Base-by-base conservation (phyloP, 2,888 invertebrate genomes). In the Dicyrtomina minuta region DNA sequence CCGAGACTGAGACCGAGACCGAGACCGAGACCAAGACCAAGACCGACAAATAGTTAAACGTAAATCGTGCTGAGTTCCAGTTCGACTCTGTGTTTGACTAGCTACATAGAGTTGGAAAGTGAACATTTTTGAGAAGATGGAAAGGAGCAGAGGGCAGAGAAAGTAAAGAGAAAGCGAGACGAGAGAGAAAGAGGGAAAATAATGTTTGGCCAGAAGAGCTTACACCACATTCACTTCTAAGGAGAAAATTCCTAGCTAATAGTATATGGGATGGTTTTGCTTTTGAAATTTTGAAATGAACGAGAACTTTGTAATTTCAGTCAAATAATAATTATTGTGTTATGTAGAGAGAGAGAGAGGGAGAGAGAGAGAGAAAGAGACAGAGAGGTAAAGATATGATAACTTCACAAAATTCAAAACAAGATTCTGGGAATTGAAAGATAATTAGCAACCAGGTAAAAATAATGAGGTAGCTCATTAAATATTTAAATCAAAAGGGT, bases 391-490 rank as follows among this genome's bases (percentile, higher is more conserved):
- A 3, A 33, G 33, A 33, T 33, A 33, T 33, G 33, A 33, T 33
- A 3, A 33, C 33, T 3, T 33, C 33, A 33, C 33, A 33, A 33
- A 33, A 33, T 33, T 33, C 33, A 33, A 33, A 33, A 33, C 33
- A 33, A 33, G 33, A 33, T 8, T 3, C 33, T 51, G 53, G 53
- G 24, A 22, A 55, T 20, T 26, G 15, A 26, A 26, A 22, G 27
- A 33, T 33, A 33, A 33, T 33, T 33, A 33, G 33, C 33, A 33
- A 33, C 4, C 33, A 33, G 33, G 33, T 33, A 55, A 26, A n/a
- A 55, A 55, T 55, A 55, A 55, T 27, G 27, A 55, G 55, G 51
- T 24, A 55, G 26, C n/a, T 55, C 55, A 55, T 55, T 55, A 55
- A 26, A 55, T 26, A 26, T 26, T 55, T 55, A 55, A 55, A 55